Percentiles rank a stretch among this genome's conserved stretches.
Evolutionary conservation across 1,140 invertebrate genomes (phyloP).

Genomic region (Pogonognathellus flavescens): DNA sequence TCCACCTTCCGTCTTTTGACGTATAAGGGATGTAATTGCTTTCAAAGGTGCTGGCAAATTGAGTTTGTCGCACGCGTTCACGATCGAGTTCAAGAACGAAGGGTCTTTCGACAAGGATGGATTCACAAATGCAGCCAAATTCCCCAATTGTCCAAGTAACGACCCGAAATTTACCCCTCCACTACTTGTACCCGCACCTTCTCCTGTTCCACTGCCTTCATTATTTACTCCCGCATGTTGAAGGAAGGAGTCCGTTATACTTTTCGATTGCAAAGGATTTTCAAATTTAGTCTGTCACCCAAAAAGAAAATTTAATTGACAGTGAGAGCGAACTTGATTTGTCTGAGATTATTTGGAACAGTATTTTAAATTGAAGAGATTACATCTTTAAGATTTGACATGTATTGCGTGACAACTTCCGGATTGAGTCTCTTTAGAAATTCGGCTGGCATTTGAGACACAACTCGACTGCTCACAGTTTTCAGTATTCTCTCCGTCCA

Average conservation of each 20-base stretch:
- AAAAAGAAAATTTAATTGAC: background rate
- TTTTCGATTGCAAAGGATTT: constrained; percentile 60
- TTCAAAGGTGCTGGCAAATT: constrained; percentile 64
- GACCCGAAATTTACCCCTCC: constrained; percentile 17
- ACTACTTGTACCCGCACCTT: background rate
- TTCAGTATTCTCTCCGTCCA: constrained; percentile 51
- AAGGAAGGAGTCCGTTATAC: constrained; percentile 55
- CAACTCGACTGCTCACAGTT: background rate
- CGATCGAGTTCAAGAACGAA: constrained; percentile 45
- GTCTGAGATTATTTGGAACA: too few species aligned
- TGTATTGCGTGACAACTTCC: background rate
- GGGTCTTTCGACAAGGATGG: constrained; percentile 34
- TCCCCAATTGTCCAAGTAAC: constrained; percentile 46
- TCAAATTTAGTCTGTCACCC: constrained; percentile 53
- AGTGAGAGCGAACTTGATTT: too few species aligned
- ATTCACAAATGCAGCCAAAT: constrained; percentile 62
- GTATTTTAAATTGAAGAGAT: background rate
- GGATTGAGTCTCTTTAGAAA: constrained; percentile 53
- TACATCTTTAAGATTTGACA: constrained; percentile 51
- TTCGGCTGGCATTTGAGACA: constrained; percentile 51
- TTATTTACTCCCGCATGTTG: constrained; percentile 48
- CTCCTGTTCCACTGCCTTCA: constrained; percentile 1
- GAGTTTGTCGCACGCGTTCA: constrained; percentile 57
- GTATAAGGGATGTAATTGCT: constrained; percentile 53
- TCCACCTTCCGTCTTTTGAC: constrained; percentile 16